A percentile compares a stretch with the other conserved stretches of the same genome.
Conservation (phyloP, 2,888 invertebrate species). For the Thera obeliscata region DNA sequence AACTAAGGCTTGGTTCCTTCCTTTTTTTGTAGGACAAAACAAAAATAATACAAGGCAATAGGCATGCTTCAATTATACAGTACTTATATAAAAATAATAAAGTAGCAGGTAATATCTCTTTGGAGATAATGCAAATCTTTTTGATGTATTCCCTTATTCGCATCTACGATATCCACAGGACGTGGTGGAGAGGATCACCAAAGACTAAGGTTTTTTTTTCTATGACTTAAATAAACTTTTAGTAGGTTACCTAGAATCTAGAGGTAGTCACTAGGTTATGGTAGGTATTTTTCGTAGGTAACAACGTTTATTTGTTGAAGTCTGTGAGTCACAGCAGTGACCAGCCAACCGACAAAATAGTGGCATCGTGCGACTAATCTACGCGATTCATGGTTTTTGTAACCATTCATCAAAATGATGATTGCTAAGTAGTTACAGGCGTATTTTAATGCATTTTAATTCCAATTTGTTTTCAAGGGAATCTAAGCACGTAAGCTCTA, state of each 20-base stretch:
- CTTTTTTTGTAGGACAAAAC: too few species aligned
- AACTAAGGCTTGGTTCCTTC: too few species aligned
- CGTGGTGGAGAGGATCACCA: too few species aligned
- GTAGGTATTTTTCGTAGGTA: background rate
- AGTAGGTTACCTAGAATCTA: conserved; percentile 5
- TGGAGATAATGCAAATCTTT: too few species aligned
- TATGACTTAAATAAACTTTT: conserved; percentile 5
- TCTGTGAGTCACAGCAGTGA: conserved; percentile 8
- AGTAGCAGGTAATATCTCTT: too few species aligned
- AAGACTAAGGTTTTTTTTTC: background rate
- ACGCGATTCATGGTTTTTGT: conserved; percentile 10
- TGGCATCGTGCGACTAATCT: conserved; percentile 16
- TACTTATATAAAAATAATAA: too few species aligned
- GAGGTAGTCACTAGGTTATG: too few species aligned
- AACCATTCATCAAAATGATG: conserved; percentile 15
- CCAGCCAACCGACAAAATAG: conserved; percentile 31
- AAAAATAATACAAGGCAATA: too few species aligned
- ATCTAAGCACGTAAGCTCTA: too few species aligned
- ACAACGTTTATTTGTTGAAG: background rate
- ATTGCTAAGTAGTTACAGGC: background rate
- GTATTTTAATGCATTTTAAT: conserved; percentile 3
- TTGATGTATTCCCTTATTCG: too few species aligned
- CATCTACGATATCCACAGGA: too few species aligned
- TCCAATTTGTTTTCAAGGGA: background rate
- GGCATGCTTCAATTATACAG: too few species aligned